Percentiles rank a stretch among this genome's conserved stretches.
phyloP scores from a whole-genome alignment of 2,113 vertebrate species.

The Aegithalos caudatus region DNA sequence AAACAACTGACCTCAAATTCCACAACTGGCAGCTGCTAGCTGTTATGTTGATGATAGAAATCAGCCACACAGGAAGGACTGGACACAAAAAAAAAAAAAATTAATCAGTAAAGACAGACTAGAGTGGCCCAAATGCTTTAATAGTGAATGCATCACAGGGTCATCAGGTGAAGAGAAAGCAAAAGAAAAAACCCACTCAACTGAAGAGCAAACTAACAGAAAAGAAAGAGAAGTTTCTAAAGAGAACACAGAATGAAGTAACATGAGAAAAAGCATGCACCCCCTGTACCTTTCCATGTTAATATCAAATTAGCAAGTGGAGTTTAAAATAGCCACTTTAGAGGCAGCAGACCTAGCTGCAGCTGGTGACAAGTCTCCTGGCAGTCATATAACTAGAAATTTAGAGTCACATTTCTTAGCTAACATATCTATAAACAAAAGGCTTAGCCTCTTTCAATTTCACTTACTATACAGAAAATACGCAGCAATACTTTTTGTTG shows the following conservation, averaged over 20 bases:
- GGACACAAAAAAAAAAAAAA: not conserved
- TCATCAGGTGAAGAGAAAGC: slow-evolving; percentile 42
- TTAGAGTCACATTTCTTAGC: not conserved
- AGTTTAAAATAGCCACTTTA: not conserved
- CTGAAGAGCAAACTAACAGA: not conserved
- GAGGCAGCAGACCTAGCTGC: not conserved
- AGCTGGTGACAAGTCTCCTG: not conserved
- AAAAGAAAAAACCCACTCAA: not conserved
- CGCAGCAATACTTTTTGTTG: not conserved
- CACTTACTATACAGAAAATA: not conserved
- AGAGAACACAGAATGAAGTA: not conserved
- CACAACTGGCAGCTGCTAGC: slow-evolving; percentile 64
- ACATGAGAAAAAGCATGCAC: not conserved
- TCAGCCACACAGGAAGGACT: slow-evolving; percentile 52
- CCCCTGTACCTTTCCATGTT: not conserved
- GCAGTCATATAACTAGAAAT: not conserved
- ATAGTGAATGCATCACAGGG: slow-evolving; percentile 60
- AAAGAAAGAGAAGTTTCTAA: not conserved
- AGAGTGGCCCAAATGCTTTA: slow-evolving; percentile 41
- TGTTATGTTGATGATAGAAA: slow-evolving; percentile 45
- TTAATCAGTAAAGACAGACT: slow-evolving; percentile 36
- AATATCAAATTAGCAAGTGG: not conserved
- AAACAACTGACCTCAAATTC: slow-evolving; percentile 68
- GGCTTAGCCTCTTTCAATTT: not conserved
- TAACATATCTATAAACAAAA: not conserved